phyloP scores from a whole-genome alignment of 2,888 invertebrate species.

The Brachyopa scutellaris region DNA sequence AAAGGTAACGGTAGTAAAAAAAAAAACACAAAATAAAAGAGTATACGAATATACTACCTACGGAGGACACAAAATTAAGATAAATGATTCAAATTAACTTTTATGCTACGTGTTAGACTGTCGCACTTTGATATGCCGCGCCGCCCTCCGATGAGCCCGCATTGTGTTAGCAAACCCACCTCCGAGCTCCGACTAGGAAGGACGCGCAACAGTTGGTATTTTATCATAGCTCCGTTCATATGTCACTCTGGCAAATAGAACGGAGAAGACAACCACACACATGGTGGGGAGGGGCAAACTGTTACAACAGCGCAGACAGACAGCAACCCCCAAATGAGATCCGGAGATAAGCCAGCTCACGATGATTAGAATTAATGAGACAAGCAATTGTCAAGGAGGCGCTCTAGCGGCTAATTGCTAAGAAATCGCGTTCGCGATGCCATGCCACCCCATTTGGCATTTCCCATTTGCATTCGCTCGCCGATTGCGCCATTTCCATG shows the following conservation, averaged over 20 bases:
- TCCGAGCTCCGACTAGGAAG: background rate
- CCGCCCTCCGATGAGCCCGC: constrained; percentile 1
- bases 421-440: constrained; percentile 72
- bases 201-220: constrained; percentile 63
- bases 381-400: constrained; percentile 73
- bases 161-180: constrained; percentile 22
- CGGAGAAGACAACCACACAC: constrained; percentile 38
- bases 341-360: constrained; percentile 70
- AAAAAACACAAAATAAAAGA: constrained; percentile 35
- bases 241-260: constrained; percentile 41
- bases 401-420: constrained; percentile 70
- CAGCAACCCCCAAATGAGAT: constrained; percentile 63
- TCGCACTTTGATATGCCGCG: constrained; percentile 44
- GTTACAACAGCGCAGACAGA: constrained; percentile 37
- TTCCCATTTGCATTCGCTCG: constrained; percentile 65
- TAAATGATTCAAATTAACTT: constrained; percentile 72
- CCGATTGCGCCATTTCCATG: constrained; percentile 57
- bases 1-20: constrained; percentile 33
- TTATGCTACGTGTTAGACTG: constrained; percentile 60
- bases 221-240: constrained; percentile 46
- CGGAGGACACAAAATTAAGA: constrained; percentile 72
- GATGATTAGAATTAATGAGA: constrained; percentile 73
- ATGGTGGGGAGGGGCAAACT: constrained; percentile 31
- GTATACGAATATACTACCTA: too few species aligned
- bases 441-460: too few species aligned